These are phyloP conservation scores for Ophraella communa DNA, from an alignment of 2,888 invertebrate genomes.

Conservation along the genomic window DNA sequence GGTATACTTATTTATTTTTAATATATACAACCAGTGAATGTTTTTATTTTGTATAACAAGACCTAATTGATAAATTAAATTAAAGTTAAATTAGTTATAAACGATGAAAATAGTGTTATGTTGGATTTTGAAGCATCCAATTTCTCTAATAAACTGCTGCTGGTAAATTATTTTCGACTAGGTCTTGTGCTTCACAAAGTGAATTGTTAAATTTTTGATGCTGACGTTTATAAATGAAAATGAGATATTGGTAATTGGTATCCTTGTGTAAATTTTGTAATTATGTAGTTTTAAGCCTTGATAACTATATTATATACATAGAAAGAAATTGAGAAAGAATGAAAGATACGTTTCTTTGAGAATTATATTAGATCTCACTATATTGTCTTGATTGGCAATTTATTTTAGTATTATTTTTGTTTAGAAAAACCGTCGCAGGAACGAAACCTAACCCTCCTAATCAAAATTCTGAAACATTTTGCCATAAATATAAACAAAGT, in stretches of 20 bases:
- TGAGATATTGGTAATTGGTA: conserved; percentile 24
- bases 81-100: not conserved
- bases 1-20: not conserved
- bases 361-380: conserved; percentile 48
- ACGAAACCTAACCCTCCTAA: conserved; percentile 5
- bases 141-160: too few relatives aligned
- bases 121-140: too few relatives aligned
- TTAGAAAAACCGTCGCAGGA: conserved; percentile 16
- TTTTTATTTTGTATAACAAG: not conserved
- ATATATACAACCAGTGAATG: too few relatives aligned
- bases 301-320: conserved; percentile 17
- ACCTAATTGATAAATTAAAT: not conserved
- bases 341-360: conserved; percentile 25
- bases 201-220: conserved; percentile 44
- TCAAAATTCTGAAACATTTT: not conserved
- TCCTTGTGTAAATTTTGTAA: conserved; percentile 45
- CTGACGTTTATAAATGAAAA: conserved; percentile 40
- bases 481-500: not conserved
- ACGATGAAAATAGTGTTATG: not conserved
- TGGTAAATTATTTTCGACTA: not conserved
- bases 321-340: conserved; percentile 24
- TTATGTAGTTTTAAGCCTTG: conserved; percentile 36
- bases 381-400: conserved; percentile 31
- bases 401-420: conserved; percentile 49
- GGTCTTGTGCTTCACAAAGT: conserved; percentile 36